phyloP scores from a whole-genome alignment of 2,888 invertebrate species.

The Morpho helenor region DNA sequence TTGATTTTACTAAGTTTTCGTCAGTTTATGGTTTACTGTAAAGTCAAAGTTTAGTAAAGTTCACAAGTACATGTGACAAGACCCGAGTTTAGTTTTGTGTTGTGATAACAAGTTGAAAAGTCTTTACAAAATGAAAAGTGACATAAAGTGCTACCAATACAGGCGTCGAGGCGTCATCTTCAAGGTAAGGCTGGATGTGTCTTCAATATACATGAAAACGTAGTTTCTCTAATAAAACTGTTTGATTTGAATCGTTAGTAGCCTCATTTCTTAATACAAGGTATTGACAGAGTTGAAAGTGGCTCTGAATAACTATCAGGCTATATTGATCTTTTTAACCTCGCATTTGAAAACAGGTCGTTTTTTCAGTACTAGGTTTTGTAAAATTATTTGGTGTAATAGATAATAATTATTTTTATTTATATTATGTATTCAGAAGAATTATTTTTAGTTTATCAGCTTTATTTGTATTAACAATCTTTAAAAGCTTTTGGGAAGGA shows the following conservation, averaged over 20 bases:
- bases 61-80: constrained; percentile 76
- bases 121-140: constrained; percentile 76
- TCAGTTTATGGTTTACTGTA: constrained; percentile 64
- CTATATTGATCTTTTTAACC: not conserved
- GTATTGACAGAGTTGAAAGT: constrained; percentile 11
- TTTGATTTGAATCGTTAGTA: constrained; percentile 15
- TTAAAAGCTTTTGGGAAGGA: constrained; percentile 13
- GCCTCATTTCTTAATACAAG: constrained; percentile 14
- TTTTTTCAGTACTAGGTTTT: not conserved
- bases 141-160: constrained; percentile 75
- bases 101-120: constrained; percentile 72
- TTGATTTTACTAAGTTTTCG: constrained; percentile 74
- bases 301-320: constrained; percentile 2
- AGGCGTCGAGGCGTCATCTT: constrained; percentile 74
- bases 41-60: constrained; percentile 61
- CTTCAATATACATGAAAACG: constrained; percentile 74
- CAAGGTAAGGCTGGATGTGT: constrained; percentile 79
- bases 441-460: constrained; percentile 1
- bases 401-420: not conserved
- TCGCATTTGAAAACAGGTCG: not conserved
- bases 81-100: constrained; percentile 75
- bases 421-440: not conserved
- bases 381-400: not conserved
- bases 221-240: constrained; percentile 47
- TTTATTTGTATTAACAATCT: constrained; percentile 4